Conservation (phyloP, 2,888 invertebrate genomes). For the Eristalis arbustorum region DNA sequence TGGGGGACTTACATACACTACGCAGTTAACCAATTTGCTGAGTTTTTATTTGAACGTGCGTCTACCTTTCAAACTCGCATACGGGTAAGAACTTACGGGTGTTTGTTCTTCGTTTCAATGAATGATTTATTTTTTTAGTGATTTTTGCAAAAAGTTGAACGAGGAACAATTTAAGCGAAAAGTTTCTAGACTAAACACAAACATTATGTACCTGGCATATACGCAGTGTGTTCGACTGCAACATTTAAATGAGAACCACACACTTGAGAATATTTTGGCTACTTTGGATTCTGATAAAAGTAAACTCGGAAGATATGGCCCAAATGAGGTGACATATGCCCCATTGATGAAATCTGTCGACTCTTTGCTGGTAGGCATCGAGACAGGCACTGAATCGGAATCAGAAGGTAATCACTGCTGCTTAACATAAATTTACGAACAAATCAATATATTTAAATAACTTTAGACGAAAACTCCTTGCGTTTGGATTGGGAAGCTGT, state of each 20-base stretch:
- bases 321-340: constrained; percentile 82
- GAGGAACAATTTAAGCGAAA: constrained; percentile 87
- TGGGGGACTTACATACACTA: constrained; percentile 91
- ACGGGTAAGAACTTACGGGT: constrained; percentile 81
- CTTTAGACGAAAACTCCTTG: constrained; percentile 83
- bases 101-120: background rate
- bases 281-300: constrained; percentile 85
- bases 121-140: constrained; percentile 81
- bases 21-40: constrained; percentile 90
- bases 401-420: constrained; percentile 82
- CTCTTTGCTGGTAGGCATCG: constrained; percentile 84
- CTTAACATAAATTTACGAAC: background rate
- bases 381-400: constrained; percentile 84
- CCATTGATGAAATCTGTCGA: constrained; percentile 82
- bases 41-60: constrained; percentile 91
- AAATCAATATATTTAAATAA: background rate
- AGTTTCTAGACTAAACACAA: constrained; percentile 89
- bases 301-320: constrained; percentile 87
- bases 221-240: constrained; percentile 86
- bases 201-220: constrained; percentile 89
- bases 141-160: constrained; percentile 88
- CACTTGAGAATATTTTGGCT: constrained; percentile 87
- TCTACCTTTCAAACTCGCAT: constrained; percentile 87
- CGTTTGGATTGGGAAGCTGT: constrained; percentile 92
- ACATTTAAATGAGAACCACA: constrained; percentile 85